phyloP scores from a whole-genome alignment of 2,113 vertebrate genomes.

The Nyctibius bracteatus region DNA sequence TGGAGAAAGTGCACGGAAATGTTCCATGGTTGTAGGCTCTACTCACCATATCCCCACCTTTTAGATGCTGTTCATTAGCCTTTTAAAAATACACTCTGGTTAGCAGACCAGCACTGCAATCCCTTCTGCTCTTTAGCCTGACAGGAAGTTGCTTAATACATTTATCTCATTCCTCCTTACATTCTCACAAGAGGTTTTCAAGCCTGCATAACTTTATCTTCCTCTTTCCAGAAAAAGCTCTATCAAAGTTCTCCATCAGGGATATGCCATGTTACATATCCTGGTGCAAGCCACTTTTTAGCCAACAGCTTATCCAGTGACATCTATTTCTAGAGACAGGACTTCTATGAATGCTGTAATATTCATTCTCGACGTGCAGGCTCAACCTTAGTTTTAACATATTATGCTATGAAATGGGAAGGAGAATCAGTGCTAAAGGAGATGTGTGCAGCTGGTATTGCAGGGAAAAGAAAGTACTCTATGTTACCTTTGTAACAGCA shows the following conservation, averaged over 20 bases:
- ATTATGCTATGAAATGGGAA: not conserved
- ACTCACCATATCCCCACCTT: not conserved
- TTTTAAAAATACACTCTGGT: not conserved
- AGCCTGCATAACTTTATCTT: not conserved
- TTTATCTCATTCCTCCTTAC: not conserved
- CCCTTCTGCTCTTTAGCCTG: not conserved
- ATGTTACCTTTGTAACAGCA: conserved; percentile 87
- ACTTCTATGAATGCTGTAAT: not conserved
- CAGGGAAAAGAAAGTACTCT: not conserved
- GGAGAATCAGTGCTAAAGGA: not conserved
- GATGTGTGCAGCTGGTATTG: not conserved
- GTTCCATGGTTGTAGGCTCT: not conserved
- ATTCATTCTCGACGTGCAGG: not conserved
- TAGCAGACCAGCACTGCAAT: not conserved
- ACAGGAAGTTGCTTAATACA: not conserved
- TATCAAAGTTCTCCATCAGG: not conserved
- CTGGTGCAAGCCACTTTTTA: not conserved
- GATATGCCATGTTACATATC: not conserved
- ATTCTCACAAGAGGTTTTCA: not conserved
- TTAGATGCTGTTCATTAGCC: not conserved
- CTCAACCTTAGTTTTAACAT: not conserved
- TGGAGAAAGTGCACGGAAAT: not conserved
- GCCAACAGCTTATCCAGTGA: not conserved
- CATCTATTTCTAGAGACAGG: not conserved
- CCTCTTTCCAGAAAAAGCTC: not conserved